Evolutionary conservation across 2,113 vertebrate genomes (phyloP).

Genomic region (Pygoscelis adeliae): DNA sequence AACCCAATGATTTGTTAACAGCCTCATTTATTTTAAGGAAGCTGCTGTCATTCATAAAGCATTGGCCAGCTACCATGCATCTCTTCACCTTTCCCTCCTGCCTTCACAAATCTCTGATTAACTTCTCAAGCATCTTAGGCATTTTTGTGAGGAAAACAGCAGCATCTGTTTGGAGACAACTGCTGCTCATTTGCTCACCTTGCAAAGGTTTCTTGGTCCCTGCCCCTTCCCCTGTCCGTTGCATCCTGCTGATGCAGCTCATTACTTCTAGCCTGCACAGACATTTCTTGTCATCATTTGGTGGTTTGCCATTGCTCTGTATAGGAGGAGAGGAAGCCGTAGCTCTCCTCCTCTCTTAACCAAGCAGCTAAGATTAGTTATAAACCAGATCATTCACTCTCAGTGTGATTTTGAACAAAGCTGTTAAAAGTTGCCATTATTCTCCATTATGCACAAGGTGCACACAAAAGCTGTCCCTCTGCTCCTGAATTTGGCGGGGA

Average conservation of each 20-base stretch:
- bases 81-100: neutral
- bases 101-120: neutral
- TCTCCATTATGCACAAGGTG: neutral
- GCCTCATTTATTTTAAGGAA: slow-evolving; percentile 32
- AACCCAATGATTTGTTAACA: neutral
- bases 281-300: neutral
- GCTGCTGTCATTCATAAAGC: neutral
- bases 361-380: neutral
- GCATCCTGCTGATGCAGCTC: neutral
- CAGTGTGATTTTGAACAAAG: neutral
- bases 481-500: neutral
- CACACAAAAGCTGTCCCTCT: neutral
- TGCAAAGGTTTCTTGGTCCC: neutral
- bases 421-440: neutral
- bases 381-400: neutral
- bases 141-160: neutral
- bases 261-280: neutral
- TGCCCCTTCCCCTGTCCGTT: neutral
- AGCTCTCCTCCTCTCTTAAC: neutral
- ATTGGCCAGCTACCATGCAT: neutral
- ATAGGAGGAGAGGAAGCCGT: neutral
- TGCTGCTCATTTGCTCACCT: neutral
- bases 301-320: neutral
- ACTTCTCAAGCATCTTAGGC: neutral
- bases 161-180: neutral